Conservation (phyloP, 1,140 invertebrate genomes). For the Drosophila micromelanica region DNA sequence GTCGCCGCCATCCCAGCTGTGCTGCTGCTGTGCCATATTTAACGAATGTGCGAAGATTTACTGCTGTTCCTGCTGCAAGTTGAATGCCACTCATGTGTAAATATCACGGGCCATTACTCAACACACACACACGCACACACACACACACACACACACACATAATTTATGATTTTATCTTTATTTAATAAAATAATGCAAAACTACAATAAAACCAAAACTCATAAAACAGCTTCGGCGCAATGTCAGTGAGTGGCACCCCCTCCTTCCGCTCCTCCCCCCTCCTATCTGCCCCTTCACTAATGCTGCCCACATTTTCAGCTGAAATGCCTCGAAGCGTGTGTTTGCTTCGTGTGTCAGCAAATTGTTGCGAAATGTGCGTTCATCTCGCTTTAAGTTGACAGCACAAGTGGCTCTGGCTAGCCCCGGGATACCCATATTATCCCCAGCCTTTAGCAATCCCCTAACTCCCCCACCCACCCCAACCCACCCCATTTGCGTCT, state of each 20-base stretch:
- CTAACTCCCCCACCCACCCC: conserved; percentile 5
- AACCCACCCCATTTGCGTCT: conserved; percentile 4
- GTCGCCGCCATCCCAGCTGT: conserved; percentile 71
- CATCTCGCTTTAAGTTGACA: conserved; percentile 30
- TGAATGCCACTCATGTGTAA: conserved; percentile 75
- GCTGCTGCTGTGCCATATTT: conserved; percentile 72
- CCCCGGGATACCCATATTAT: not conserved
- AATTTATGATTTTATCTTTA: conserved; percentile 81
- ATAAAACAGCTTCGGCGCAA: conserved; percentile 33
- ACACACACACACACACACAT: conserved; percentile 38
- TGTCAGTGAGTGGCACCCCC: conserved; percentile 18
- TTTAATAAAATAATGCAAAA: conserved; percentile 79
- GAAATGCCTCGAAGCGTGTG: conserved; percentile 14
- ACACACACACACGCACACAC: conserved; percentile 30
- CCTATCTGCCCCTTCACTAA: no score
- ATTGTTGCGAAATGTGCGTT: conserved; percentile 69
- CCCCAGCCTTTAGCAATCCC: not conserved
- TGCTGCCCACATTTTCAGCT: conserved; percentile 8
- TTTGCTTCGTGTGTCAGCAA: conserved; percentile 48
- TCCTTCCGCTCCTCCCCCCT: not conserved
- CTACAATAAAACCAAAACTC: conserved; percentile 54
- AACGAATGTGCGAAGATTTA: conserved; percentile 6
- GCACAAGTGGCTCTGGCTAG: conserved; percentile 52
- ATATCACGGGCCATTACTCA: conserved; percentile 78
- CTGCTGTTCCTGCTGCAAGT: conserved; percentile 42